Conservation (phyloP, 2,888 invertebrate genomes). For the Ophioninae sp. region DNA sequence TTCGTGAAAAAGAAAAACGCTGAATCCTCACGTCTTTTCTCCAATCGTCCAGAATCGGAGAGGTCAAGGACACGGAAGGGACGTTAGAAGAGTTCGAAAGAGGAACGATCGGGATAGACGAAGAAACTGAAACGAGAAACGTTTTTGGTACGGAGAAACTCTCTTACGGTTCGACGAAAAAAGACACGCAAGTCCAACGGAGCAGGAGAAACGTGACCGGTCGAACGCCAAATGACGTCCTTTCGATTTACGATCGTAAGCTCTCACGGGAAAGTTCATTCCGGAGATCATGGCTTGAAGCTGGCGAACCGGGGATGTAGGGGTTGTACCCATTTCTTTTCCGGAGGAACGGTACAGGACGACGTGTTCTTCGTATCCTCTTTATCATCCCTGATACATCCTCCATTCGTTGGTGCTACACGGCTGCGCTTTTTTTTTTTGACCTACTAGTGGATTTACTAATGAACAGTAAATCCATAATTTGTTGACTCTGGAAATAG, state of each 20-base stretch:
- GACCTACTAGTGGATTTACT: too few species aligned
- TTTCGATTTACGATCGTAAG: slow-evolving; percentile 68
- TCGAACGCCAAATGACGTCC: slow-evolving; percentile 67
- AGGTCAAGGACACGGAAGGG: slow-evolving; percentile 32
- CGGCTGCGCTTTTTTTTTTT: background rate
- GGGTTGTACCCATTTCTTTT: slow-evolving; percentile 56
- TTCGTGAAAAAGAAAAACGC: slow-evolving; percentile 53
- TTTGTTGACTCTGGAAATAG: too few species aligned
- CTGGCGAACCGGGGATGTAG: slow-evolving; percentile 20
- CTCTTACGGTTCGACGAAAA: slow-evolving; percentile 37
- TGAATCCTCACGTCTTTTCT: slow-evolving; percentile 32
- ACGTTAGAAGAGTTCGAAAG: slow-evolving; percentile 15
- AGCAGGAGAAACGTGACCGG: slow-evolving; percentile 67
- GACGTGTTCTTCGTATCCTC: slow-evolving; percentile 43
- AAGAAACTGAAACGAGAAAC: slow-evolving; percentile 15
- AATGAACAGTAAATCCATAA: too few species aligned
- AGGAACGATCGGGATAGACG: slow-evolving; percentile 12
- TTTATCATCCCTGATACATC: slow-evolving; percentile 27
- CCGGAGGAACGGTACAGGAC: slow-evolving; percentile 48
- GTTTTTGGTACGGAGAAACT: slow-evolving; percentile 26
- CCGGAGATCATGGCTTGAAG: slow-evolving; percentile 53
- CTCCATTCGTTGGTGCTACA: slow-evolving; percentile 4
- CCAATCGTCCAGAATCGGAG: slow-evolving; percentile 13
- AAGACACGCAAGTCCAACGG: slow-evolving; percentile 51
- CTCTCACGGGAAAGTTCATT: slow-evolving; percentile 65